These are phyloP conservation scores for Corythornis madagascariensis DNA, from an alignment of 2,113 vertebrate species.

Conservation along the genomic window DNA sequence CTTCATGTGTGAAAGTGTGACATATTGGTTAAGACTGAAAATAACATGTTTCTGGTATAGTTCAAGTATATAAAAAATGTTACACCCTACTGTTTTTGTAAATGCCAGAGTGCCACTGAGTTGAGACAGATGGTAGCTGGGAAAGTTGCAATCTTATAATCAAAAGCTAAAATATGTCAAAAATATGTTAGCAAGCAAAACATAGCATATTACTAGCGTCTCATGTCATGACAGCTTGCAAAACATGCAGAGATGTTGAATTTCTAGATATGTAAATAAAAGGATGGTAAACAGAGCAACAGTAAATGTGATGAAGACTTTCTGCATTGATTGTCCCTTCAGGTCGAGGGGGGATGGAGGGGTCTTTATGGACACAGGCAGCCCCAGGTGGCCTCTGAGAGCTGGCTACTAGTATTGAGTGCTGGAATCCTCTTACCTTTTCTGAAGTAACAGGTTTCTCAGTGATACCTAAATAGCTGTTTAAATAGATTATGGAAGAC, in stretches of 20 bases:
- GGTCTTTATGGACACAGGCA: background rate
- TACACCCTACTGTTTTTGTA: slow-evolving; percentile 82
- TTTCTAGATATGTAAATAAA: slow-evolving; percentile 77
- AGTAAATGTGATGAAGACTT: slow-evolving; percentile 11
- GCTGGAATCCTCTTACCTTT: slow-evolving; percentile 65
- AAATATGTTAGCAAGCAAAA: slow-evolving; percentile 84
- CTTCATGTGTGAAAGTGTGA: slow-evolving; percentile 72
- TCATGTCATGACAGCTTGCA: slow-evolving; percentile 83
- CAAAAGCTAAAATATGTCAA: slow-evolving; percentile 84
- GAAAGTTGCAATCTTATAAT: slow-evolving; percentile 82
- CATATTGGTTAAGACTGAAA: slow-evolving; percentile 80
- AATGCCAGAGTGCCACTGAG: slow-evolving; percentile 76
- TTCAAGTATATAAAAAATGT: slow-evolving; percentile 77
- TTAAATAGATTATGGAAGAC: slow-evolving; percentile 73
- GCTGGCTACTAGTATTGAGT: slow-evolving; percentile 12
- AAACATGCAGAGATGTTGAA: slow-evolving; percentile 75
- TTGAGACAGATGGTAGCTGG: slow-evolving; percentile 84
- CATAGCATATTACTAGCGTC: slow-evolving; percentile 74
- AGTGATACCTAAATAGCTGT: slow-evolving; percentile 67
- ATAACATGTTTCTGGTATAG: slow-evolving; percentile 75
- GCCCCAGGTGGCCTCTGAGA: slow-evolving; percentile 47
- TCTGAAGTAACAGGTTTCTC: slow-evolving; percentile 56
- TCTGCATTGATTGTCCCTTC: background rate
- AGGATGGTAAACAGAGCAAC: slow-evolving; percentile 59
- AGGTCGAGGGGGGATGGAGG: background rate